A percentile compares a stretch with the other conserved stretches of the same genome.
Conservation (phyloP, 2,888 invertebrate genomes). For the Drosophila koepferae region DNA sequence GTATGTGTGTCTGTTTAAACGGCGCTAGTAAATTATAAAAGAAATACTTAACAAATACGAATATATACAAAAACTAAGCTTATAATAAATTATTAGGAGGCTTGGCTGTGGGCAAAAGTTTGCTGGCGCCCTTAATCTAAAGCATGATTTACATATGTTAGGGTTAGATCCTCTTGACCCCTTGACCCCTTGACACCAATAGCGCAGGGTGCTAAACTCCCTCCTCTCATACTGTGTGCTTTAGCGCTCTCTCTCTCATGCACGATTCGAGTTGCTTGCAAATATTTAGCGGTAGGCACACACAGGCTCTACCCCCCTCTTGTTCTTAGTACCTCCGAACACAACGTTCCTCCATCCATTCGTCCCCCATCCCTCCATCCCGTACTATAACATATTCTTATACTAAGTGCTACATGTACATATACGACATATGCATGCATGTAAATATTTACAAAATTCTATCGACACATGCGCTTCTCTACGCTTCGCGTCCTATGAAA, state of each 20-base stretch:
- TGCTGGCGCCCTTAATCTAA: constrained; percentile 46
- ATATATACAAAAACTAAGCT: constrained; percentile 55
- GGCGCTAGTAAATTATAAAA: constrained; percentile 63
- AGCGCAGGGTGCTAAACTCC: neutral
- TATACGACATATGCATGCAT: constrained; percentile 14
- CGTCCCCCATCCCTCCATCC: neutral
- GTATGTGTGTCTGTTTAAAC: constrained; percentile 44
- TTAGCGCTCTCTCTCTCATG: neutral
- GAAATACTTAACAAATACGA: constrained; percentile 74
- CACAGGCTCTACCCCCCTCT: constrained; percentile 1
- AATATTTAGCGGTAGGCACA: constrained; percentile 2
- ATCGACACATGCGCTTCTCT: constrained; percentile 38
- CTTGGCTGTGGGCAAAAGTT: constrained; percentile 61
- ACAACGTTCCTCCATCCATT: neutral
- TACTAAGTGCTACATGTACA: constrained; percentile 29
- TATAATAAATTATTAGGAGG: constrained; percentile 47
- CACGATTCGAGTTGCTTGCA: constrained; percentile 17
- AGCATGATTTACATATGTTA: constrained; percentile 43
- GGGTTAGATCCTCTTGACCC: constrained; percentile 23
- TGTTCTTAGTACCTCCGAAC: constrained; percentile 8
- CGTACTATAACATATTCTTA: constrained; percentile 30
- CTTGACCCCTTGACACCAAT: constrained; percentile 32
- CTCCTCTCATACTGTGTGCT: neutral
- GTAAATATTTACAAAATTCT: constrained; percentile 51
- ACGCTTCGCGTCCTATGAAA: constrained; percentile 83